A percentile compares a stretch with the other conserved stretches of the same genome.
Evolutionary conservation across 1,140 invertebrate genomes (phyloP).

Genomic region (Tribolium madens): DNA sequence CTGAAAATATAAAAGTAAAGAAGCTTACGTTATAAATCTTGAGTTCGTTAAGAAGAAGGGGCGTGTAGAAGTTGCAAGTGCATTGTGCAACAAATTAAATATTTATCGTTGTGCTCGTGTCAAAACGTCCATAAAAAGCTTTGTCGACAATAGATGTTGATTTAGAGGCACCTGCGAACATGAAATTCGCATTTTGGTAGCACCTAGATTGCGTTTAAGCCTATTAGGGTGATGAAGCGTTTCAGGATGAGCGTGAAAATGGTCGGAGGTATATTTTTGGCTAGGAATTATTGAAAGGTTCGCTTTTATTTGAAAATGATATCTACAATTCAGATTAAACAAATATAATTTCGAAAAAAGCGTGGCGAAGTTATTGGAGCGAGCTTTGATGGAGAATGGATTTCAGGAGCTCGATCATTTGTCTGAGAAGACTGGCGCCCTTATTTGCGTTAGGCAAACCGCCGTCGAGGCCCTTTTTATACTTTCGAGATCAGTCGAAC

Average conservation of each 20-base stretch:
- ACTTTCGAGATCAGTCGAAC: constrained; percentile 10
- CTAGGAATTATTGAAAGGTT: constrained; percentile 3
- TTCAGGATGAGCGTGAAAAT: constrained; percentile 16
- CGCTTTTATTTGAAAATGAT: constrained; percentile 49
- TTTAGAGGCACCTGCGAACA: constrained; percentile 33
- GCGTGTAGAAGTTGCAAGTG: not conserved
- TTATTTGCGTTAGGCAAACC: constrained; percentile 55
- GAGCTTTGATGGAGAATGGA: constrained; percentile 52
- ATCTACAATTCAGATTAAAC: constrained; percentile 61
- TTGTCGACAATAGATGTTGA: constrained; percentile 16
- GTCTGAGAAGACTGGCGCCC: constrained; percentile 51
- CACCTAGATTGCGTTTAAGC: constrained; percentile 35
- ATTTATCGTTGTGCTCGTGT: constrained; percentile 11
- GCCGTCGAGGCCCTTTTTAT: constrained; percentile 46
- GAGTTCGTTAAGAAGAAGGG: not conserved
- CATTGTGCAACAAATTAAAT: constrained; percentile 36
- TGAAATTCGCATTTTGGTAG: constrained; percentile 28
- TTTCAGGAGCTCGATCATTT: constrained; percentile 48
- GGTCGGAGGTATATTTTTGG: constrained; percentile 19
- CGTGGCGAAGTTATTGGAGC: constrained; percentile 48
- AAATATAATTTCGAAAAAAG: constrained; percentile 58
- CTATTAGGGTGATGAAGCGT: constrained; percentile 33
- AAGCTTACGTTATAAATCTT: constrained; percentile 14
- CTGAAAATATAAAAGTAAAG: constrained; percentile 20
- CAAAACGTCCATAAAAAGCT: constrained; percentile 20